Conservation (phyloP, 1,140 invertebrate species). For the Anastrepha ludens region DNA sequence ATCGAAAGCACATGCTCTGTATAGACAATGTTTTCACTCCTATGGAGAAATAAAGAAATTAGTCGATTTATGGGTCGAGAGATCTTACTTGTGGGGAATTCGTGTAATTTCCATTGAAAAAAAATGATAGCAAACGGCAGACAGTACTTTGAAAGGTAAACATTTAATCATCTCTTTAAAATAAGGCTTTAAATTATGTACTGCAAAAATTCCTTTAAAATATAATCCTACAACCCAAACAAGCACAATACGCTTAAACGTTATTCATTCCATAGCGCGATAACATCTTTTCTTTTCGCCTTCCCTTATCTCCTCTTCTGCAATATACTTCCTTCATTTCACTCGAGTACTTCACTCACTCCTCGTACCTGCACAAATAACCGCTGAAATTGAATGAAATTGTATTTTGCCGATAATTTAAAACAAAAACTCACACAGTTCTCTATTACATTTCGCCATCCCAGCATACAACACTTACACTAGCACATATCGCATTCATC, state of each 20-base stretch:
- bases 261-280: background rate
- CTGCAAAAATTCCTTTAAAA: background rate
- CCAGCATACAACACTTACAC: constrained; percentile 12
- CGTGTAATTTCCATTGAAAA: no score
- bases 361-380: constrained; percentile 6
- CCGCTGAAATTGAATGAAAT: constrained; percentile 6
- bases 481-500: background rate
- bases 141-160: no score
- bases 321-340: background rate
- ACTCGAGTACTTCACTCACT: background rate
- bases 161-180: no score
- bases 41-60: no score
- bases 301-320: background rate
- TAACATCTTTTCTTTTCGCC: background rate
- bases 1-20: no score
- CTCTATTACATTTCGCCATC: background rate
- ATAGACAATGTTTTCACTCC: no score
- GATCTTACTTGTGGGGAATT: no score
- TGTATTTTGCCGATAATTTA: constrained; percentile 42
- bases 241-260: background rate
- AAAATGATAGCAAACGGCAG: no score
- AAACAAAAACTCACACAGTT: constrained; percentile 23
- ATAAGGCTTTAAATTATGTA: no score
- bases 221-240: background rate
- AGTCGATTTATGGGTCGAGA: no score